Conservation (phyloP, 2,888 invertebrate species). For the Trichogramma dendrolimi region DNA sequence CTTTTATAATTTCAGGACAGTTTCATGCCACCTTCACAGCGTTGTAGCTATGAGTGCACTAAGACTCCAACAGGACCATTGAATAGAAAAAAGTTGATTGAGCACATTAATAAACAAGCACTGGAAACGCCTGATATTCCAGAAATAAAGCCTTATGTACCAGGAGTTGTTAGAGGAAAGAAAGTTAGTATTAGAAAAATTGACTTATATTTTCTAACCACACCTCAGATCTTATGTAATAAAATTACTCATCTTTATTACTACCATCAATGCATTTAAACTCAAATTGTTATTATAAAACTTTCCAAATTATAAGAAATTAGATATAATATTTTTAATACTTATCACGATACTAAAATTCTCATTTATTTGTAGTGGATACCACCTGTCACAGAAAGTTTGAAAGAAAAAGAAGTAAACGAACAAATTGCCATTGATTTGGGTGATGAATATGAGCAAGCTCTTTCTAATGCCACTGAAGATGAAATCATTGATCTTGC, state of each 20-base stretch:
- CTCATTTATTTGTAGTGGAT: conserved; percentile 64
- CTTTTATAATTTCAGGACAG: conserved; percentile 70
- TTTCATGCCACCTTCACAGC: conserved; percentile 91
- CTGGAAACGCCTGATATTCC: conserved; percentile 96
- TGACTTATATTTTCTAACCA: not conserved
- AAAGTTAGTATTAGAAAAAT: conserved; percentile 59
- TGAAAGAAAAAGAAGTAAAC: conserved; percentile 74
- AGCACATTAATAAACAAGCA: conserved; percentile 97
- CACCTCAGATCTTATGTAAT: too few relatives aligned
- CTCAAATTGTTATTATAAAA: too few relatives aligned
- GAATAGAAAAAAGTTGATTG: conserved; percentile 89
- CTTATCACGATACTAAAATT: too few relatives aligned
- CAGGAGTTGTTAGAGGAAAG: conserved; percentile 87
- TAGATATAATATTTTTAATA: too few relatives aligned
- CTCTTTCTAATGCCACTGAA: conserved; percentile 82
- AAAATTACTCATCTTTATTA: too few relatives aligned
- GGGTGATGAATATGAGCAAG: conserved; percentile 90
- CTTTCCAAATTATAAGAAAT: too few relatives aligned
- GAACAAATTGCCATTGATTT: conserved; percentile 91
- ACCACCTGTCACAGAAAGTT: conserved; percentile 68
- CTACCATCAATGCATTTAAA: too few relatives aligned
- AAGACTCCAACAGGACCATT: conserved; percentile 95
- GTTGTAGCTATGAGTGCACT: conserved; percentile 92
- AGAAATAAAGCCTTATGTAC: conserved; percentile 87
- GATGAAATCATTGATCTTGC: conserved; percentile 98